phyloP scores from a whole-genome alignment of 2,888 invertebrate genomes.

The Polylopha cassiicola region DNA sequence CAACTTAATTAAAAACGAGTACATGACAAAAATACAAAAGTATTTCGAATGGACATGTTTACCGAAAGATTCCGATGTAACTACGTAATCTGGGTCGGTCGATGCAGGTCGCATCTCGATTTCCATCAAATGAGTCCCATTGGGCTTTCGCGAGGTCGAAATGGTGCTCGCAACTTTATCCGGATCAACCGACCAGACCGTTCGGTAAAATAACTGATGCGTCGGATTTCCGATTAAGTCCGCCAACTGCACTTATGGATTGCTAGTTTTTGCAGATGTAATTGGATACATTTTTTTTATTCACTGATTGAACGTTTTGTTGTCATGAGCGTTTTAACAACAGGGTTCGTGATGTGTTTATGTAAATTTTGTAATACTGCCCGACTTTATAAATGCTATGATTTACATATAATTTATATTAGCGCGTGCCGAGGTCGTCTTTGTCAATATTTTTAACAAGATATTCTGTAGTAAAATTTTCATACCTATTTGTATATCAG shows the following conservation, averaged over 20 bases:
- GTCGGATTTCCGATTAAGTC: constrained; percentile 7
- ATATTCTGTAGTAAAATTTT: not conserved
- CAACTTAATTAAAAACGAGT: too few relatives aligned
- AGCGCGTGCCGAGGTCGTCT: too few relatives aligned
- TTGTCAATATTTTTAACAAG: too few relatives aligned
- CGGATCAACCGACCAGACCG: constrained; percentile 29
- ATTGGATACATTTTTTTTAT: constrained; percentile 1
- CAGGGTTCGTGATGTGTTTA: too few relatives aligned
- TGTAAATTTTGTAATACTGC: too few relatives aligned
- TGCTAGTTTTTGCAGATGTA: not conserved
- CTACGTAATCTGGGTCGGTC: constrained; percentile 42
- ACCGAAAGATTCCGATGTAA: constrained; percentile 19
- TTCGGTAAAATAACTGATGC: constrained; percentile 22
- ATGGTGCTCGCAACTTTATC: constrained; percentile 36
- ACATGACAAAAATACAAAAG: too few relatives aligned
- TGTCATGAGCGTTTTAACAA: too few relatives aligned
- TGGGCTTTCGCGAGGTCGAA: constrained; percentile 41
- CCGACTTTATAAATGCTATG: too few relatives aligned
- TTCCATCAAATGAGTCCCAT: constrained; percentile 53
- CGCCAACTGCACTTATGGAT: constrained; percentile 2
- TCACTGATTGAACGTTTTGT: not conserved
- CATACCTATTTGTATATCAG: too few relatives aligned
- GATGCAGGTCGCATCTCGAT: constrained; percentile 41
- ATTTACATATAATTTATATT: too few relatives aligned
- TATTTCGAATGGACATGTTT: constrained; percentile 5